Conservation (phyloP, 2,888 invertebrate genomes). For the Alloscopus bannaensis region DNA sequence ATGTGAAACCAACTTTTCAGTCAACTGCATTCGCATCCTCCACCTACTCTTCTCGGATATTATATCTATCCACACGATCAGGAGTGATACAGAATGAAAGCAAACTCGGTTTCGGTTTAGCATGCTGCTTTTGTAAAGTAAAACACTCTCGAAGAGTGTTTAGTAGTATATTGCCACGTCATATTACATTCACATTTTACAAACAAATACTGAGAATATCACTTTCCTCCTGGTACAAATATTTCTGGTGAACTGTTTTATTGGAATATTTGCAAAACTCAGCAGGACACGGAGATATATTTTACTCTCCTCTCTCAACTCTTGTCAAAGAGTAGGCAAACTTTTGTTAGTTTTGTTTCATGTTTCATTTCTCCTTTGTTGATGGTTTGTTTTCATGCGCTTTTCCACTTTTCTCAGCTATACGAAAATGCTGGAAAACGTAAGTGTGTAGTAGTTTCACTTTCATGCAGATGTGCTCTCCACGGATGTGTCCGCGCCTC, state of each 20-base stretch:
- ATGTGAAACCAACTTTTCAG: conserved; percentile 19
- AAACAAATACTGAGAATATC: no score
- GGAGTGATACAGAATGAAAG: no score
- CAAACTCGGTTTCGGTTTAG: no score
- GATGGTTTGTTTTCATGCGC: background rate
- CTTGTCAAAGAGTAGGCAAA: background rate
- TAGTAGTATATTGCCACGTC: no score
- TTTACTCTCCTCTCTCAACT: conserved; percentile 1
- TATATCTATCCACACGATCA: background rate
- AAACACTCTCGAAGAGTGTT: no score
- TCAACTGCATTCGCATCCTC: conserved; percentile 1
- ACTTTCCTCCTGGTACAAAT: no score
- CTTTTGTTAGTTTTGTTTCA: conserved; percentile 38
- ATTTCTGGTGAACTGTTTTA: no score
- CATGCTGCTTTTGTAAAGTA: no score
- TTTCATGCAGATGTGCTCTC: conserved; percentile 35
- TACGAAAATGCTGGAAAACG: conserved; percentile 22
- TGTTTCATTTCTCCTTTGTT: conserved; percentile 13
- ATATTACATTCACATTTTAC: no score
- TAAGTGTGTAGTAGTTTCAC: no score
- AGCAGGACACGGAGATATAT: conserved; percentile 4
- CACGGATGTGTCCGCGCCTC: conserved; percentile 28
- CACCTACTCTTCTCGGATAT: background rate
- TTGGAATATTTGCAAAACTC: background rate
- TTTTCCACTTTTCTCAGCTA: background rate